Evolutionary conservation across 2,888 invertebrate genomes (phyloP).

Genomic region (Drosophila eohydei): DNA sequence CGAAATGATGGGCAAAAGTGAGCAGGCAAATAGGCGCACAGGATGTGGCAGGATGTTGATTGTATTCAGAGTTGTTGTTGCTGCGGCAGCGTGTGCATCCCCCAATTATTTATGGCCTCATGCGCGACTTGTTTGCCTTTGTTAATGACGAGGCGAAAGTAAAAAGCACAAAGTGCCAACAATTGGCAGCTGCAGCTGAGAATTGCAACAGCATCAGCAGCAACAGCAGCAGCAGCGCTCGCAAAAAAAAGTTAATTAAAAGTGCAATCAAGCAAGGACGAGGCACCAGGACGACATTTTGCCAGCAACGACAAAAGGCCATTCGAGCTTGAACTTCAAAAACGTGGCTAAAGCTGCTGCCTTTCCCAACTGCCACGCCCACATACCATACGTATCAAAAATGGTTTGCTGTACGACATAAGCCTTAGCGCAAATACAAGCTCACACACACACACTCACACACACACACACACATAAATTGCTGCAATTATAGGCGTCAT

Average conservation of each 20-base stretch:
- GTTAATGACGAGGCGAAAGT: slow-evolving; percentile 60
- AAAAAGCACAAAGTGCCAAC: slow-evolving; percentile 59
- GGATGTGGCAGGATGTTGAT: slow-evolving; percentile 49
- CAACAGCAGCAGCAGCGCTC: slow-evolving; percentile 33
- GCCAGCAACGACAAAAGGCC: slow-evolving; percentile 57
- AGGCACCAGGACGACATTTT: slow-evolving; percentile 49
- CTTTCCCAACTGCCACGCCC: slow-evolving; percentile 1
- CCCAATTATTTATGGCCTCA: slow-evolving; percentile 68
- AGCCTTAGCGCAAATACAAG: slow-evolving; percentile 59
- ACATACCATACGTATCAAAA: slow-evolving; percentile 33
- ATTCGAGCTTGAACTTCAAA: slow-evolving; percentile 58
- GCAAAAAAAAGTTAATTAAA: slow-evolving; percentile 81
- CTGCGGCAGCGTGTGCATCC: slow-evolving; percentile 38
- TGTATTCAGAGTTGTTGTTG: slow-evolving; percentile 29
- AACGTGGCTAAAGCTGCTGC: slow-evolving; percentile 29
- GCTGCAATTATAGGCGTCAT: slow-evolving; percentile 79
- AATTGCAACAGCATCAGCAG: slow-evolving; percentile 38
- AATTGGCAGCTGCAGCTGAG: slow-evolving; percentile 55
- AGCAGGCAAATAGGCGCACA: slow-evolving; percentile 17
- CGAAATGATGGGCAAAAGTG: slow-evolving; percentile 16
- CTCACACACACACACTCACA: slow-evolving; percentile 13
- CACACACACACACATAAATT: slow-evolving; percentile 56
- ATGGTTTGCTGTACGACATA: slow-evolving; percentile 46
- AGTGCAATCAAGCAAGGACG: slow-evolving; percentile 75
- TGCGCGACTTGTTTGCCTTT: slow-evolving; percentile 71